Base-by-base conservation (phyloP, 2,888 invertebrate species). In the Cylindroiulus punctatus region DNA sequence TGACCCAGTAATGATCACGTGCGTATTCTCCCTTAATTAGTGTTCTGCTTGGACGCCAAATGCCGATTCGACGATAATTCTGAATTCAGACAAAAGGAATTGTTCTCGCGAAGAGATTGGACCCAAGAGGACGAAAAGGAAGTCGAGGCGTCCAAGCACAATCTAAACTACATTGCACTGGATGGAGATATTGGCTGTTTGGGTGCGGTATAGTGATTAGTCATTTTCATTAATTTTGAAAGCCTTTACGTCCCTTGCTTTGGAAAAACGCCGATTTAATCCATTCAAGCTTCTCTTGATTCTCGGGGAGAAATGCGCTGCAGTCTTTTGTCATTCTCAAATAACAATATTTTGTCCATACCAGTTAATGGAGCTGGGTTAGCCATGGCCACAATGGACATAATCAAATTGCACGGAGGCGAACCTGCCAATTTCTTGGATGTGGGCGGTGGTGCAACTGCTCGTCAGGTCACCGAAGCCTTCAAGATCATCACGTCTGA, bases 381-480 rank as follows among this genome's bases (percentile, higher is more conserved):
- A 88, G 98, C 98, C 40, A 98, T 98, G 98, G 97, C 98, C 32
- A 98, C 98, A 8, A 98, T 98, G 98, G 98, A 98, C 91, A 98
- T 98, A 88, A 98, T 98, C 90, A 97, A 98, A 90, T 92, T 98
- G 89, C 96, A 98, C 89, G 98, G 98, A 44, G 98, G 98, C 36
- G 95, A 95, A 89, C 98, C 98, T 7, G 98, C 98, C 81, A 98
- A 98, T 92, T 98, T 98, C 93, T 93, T 98, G 87, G 98, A 98
- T 91, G 98, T 98, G 19, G 98, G 98, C 87, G 98, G 98, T 89
- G 98, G 98, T 87, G 98, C 98, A 85, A 96, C 97, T 5, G 95
- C 97, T 0, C 93, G 95, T 87, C 93, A 93, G 90, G 98, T 98
- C 19, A 95, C 97, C 92, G 97, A 98, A 92, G 98, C 98, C 22